Evolutionary conservation across 2,113 vertebrate genomes (phyloP).

Genomic region (Pangasianodon gigas): DNA sequence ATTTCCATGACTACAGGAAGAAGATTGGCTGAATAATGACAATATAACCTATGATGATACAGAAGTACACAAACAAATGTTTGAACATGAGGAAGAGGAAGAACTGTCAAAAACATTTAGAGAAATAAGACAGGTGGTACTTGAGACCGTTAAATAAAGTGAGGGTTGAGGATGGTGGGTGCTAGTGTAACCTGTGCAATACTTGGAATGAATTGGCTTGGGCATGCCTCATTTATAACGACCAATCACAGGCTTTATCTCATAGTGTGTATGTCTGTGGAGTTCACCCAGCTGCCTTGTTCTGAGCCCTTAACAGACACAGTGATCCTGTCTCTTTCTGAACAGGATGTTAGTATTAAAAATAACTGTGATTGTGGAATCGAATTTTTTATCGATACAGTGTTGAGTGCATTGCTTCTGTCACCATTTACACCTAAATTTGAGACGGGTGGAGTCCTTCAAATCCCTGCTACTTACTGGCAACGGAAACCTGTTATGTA

Average conservation of each 20-base stretch:
- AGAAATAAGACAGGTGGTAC: not conserved
- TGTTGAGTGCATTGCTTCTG: not conserved
- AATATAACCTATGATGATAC: not conserved
- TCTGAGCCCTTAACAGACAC: not conserved
- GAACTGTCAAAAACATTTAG: not conserved
- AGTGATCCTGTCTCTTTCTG: not conserved
- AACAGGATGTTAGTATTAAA: not conserved
- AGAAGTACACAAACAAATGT: not conserved
- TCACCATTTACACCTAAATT: not conserved
- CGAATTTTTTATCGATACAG: not conserved
- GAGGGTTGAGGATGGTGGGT: not conserved
- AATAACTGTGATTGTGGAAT: not conserved
- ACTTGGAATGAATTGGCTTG: not conserved
- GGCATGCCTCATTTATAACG: not conserved
- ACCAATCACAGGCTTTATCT: not conserved
- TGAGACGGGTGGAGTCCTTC: not conserved
- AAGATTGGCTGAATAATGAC: not conserved
- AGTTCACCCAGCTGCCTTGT: not conserved
- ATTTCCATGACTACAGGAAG: not conserved
- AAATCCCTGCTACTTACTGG: slow-evolving; percentile 22
- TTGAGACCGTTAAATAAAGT: not conserved
- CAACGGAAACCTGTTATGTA: slow-evolving; percentile 28
- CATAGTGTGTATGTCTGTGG: not conserved
- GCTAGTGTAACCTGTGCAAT: not conserved
- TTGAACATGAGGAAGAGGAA: not conserved